Evolutionary conservation across 2,888 invertebrate species (phyloP).

Genomic region (Calliphora vomitoria): DNA sequence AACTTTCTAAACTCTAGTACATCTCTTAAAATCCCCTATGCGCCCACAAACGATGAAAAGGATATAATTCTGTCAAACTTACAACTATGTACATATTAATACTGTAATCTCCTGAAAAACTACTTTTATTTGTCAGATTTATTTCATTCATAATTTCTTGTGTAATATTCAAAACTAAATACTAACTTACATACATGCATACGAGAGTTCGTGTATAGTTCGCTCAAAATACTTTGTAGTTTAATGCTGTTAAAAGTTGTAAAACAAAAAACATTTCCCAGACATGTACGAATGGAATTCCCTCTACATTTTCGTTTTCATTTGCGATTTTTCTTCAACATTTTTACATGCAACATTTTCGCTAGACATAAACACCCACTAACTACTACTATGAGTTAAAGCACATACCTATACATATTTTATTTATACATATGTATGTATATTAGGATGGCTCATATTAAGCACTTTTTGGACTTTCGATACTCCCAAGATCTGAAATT

Average conservation of each 20-base stretch:
- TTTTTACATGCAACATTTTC: conserved; percentile 58
- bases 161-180: conserved; percentile 14
- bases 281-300: conserved; percentile 30
- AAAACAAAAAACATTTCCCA: conserved; percentile 44
- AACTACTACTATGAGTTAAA: not conserved
- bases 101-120: not conserved
- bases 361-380: conserved; percentile 30
- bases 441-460: too few species aligned
- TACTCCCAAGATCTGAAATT: too few species aligned
- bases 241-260: conserved; percentile 22
- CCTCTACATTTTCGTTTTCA: conserved; percentile 32
- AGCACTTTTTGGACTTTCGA: too few species aligned
- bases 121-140: not conserved
- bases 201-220: conserved; percentile 5
- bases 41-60: not conserved
- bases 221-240: not conserved
- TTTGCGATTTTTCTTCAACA: conserved; percentile 40
- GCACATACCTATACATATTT: not conserved
- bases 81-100: not conserved
- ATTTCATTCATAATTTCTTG: not conserved
- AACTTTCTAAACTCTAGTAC: not conserved
- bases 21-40: not conserved
- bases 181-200: conserved; percentile 21
- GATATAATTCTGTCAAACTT: not conserved
- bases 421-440: not conserved